Evolutionary conservation across 2,113 vertebrate species (phyloP), one percentile per base, ranked within the genome.

Genomic region (Agelaius tricolor): DNA sequence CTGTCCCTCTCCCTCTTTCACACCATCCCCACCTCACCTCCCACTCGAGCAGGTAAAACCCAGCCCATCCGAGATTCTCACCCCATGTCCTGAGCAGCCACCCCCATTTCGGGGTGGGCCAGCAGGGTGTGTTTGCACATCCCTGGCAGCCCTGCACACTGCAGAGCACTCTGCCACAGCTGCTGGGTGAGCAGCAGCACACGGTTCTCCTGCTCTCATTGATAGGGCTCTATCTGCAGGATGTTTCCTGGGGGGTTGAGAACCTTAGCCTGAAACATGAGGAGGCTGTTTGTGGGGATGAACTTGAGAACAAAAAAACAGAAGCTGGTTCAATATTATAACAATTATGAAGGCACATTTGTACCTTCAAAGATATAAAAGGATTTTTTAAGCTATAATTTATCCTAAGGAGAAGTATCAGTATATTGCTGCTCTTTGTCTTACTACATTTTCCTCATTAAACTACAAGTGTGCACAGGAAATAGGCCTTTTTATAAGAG

Each of bases 21-120:
- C 52, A 30, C 52, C 0, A 11, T 19, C 52, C 28, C 0, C 2
- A 49, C 3, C 15, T 16, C 35, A 7, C 10, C 21, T 10, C 6
- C 15, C 11, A 10, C 19, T 6, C 4, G 0, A 28, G 41, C 31
- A 58, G 22, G 20, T 63, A 27, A 46, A 93, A 87, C 4, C 11
- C 37, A 52, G 0, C 0, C 43, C 33, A 11, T 8, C 33, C 13
- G 15, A 79, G 39, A 24, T 82, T 74, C 58, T 68, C 26, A 43
- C 69, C 39, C 23, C 14, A n/a, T 27, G 15, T 33, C 59, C 31
- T 31, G 41, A 61, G n/a, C 46, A 88, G 3, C 3, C 27, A 7
- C 28, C 9, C 27, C 16, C 51, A 54, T 55, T 55, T 72, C 20
- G 24, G 43, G 17, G 3, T 46, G 15, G 62, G 19, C n/a, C 33